Conservation (phyloP, 2,113 vertebrate species). For the Gopherus flavomarginatus region DNA sequence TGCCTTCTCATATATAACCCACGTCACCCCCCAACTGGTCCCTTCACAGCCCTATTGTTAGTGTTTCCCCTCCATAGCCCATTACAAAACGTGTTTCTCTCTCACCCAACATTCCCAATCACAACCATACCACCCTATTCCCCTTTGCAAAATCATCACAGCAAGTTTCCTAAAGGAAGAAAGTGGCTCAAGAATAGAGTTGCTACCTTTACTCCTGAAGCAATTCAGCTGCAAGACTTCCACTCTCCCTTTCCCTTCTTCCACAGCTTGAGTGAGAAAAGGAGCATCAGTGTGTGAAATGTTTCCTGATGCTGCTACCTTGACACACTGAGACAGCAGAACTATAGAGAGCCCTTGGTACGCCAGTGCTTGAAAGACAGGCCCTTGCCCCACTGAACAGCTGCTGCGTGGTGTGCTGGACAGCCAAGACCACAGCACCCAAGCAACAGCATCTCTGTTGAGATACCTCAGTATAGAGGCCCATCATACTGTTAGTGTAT, state of each 20-base stretch:
- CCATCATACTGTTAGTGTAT: neutral
- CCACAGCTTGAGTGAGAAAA: neutral
- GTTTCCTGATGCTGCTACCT: neutral
- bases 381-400: neutral
- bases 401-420: neutral
- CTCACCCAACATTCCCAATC: neutral
- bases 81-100: neutral
- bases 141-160: neutral
- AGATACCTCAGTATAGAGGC: neutral
- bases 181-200: neutral
- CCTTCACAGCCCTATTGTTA: neutral
- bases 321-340: neutral
- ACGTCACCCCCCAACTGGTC: too few relatives aligned
- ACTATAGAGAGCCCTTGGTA: neutral
- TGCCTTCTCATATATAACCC: too few relatives aligned
- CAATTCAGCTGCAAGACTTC: neutral
- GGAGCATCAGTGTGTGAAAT: neutral
- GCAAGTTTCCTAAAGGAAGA: neutral
- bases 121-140: neutral
- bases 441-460: accelerated
- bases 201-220: neutral
- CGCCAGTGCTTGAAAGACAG: neutral
- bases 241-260: neutral
- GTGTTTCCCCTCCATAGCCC: neutral
- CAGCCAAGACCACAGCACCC: neutral